Conservation (phyloP, 2,797 vertebrate species). For the Hozukius guyotensis region DNA sequence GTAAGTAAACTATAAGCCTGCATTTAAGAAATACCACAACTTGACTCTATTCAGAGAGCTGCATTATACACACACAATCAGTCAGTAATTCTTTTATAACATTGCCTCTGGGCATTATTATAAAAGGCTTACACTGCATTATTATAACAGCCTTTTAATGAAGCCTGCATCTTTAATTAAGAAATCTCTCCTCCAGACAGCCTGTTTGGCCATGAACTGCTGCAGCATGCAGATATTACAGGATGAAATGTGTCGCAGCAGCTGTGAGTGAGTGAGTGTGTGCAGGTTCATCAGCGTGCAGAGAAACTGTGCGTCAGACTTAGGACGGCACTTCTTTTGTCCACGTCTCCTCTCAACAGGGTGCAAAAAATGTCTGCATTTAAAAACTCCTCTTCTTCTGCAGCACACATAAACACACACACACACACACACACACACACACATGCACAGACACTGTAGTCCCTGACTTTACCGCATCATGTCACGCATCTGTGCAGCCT, state of each 20-base stretch:
- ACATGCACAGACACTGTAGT: background rate
- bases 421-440: conserved; percentile 3
- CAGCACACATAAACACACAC: conserved; percentile 7
- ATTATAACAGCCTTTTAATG: background rate
- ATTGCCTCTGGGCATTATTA: background rate
- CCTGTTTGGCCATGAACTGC: background rate
- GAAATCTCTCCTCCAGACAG: background rate
- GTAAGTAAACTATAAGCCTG: background rate
- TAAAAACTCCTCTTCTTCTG: conserved; percentile 46
- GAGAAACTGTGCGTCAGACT: conserved; percentile 36
- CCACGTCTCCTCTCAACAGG: conserved; percentile 48
- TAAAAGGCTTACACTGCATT: background rate
- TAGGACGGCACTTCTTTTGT: conserved; percentile 12
- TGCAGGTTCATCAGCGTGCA: conserved; percentile 9
- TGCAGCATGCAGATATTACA: background rate
- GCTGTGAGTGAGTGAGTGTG: background rate
- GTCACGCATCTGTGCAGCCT: conserved; percentile 54
- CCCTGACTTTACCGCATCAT: conserved; percentile 63
- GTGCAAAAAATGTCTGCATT: conserved; percentile 55
- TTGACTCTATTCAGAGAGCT: background rate
- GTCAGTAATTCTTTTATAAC: background rate
- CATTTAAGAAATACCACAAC: background rate
- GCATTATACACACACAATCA: conserved; percentile 9
- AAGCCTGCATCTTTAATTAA: background rate
- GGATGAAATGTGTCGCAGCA: conserved; percentile 11